Conservation (phyloP, 64 coral and sea anemone genomes). For the Hydrozoanthus tunicans region DNA sequence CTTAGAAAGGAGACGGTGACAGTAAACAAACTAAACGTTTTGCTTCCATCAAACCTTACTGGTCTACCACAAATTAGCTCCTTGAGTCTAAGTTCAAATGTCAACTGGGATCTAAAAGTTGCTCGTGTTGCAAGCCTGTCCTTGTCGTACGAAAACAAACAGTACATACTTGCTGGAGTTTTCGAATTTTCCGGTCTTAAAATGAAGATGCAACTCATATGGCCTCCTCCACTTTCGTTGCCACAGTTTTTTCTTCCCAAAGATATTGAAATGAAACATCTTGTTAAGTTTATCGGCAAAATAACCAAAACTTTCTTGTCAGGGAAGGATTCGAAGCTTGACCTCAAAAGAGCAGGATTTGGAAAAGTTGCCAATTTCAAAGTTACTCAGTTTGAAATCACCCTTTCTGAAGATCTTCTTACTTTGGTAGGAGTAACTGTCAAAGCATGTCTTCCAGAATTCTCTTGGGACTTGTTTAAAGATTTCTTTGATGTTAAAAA, state of each 20-base stretch:
- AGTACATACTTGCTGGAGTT: conserved; percentile 18
- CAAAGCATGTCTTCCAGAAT: conserved; percentile 1
- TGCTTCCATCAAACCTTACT: conserved; percentile 41
- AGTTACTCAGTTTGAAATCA: conserved; percentile 18
- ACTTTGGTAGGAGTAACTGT: neutral
- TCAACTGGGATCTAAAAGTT: conserved; percentile 36
- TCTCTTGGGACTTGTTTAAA: conserved; percentile 67
- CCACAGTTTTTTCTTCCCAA: neutral
- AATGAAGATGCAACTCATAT: neutral
- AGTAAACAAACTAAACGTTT: neutral
- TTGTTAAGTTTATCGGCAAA: conserved; percentile 39
- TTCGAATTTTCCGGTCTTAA: conserved; percentile 39
- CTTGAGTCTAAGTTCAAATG: neutral
- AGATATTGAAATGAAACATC: conserved; percentile 36
- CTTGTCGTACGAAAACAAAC: neutral
- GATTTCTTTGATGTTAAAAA: conserved; percentile 71
- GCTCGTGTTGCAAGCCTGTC: conserved; percentile 21
- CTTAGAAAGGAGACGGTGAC: conserved; percentile 7
- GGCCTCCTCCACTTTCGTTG: neutral
- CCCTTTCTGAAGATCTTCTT: conserved; percentile 29
- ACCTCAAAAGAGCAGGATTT: conserved; percentile 44
- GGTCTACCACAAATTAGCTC: neutral
- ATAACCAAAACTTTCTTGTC: conserved; percentile 26
- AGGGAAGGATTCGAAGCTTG: conserved; percentile 14
- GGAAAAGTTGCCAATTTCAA: conserved; percentile 9